Base-by-base conservation (phyloP, 1,140 invertebrate genomes). In the Acarapis woodi region DNA sequence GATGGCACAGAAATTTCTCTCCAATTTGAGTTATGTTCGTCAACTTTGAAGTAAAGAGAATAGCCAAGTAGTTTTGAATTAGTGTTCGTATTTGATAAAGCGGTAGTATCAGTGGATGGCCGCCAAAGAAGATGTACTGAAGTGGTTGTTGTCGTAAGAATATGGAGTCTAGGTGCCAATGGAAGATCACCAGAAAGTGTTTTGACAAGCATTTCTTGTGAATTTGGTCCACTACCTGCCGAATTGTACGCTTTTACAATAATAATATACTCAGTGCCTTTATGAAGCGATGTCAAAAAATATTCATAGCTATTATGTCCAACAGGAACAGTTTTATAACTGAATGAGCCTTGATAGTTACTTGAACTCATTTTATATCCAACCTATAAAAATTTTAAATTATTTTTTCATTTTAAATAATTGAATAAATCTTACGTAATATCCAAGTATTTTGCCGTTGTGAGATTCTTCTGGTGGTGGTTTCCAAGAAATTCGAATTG, bases 401-500 rank as follows among this genome's bases (percentile, higher is more conserved):
- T 3, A 8, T 24, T 12, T 35, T 35, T n/a, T 15, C 2, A 5
- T 35, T 23, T 20, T 16, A 9, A 23, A 14, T 14, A n/a, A 76
- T 59, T 61, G 76, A 75, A 54, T 82, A 82, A 21, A n/a, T n/a
- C 79, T 80, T 42, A 83, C 42, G 36, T 55, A 55, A 52, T 80
- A 82, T 42, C 77, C 77, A 45, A 73, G 64, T 46, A 88, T 76
- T 58, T 83, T 76, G 19, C 80, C 80, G 48, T 88, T 87, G 78
- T 78, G 87, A 48, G 78, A 71, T 43, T 79, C 71, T 32, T 71
- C 66, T 45, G 69, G 61, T 38, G 82, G 79, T 45, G 78, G 75
- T 48, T 87, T 87, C 85, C 85, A 94, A 40, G 71, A 76, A 2
- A 93, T 77, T 48, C 75, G 69, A 37, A 94, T 61, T 0, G 77